A percentile compares a stretch with the other conserved stretches of the same genome.
phyloP scores from a whole-genome alignment of 2,888 invertebrate genomes.

The Empis livida region DNA sequence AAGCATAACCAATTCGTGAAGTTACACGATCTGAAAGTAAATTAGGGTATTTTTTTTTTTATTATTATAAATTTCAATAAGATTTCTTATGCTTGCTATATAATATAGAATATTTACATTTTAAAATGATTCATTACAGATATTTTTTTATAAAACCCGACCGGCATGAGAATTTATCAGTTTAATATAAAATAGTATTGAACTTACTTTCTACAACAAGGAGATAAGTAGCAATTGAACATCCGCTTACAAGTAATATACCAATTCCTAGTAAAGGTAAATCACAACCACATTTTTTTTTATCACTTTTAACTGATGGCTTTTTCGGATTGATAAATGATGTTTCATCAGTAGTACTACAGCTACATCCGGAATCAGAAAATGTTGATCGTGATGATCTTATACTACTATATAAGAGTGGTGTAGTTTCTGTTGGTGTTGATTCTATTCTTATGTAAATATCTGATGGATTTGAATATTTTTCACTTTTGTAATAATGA shows the following conservation, averaged over 20 bases:
- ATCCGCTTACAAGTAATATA: slow-evolving; percentile 17
- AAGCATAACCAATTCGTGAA: slow-evolving; percentile 17
- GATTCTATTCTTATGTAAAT: not conserved
- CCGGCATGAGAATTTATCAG: too few relatives aligned
- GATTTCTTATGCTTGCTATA: too few relatives aligned
- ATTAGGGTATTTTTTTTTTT: slow-evolving; percentile 5
- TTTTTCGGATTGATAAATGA: not conserved
- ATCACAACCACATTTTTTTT: slow-evolving; percentile 12
- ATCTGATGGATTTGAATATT: not conserved
- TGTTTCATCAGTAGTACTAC: not conserved
- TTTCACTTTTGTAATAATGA: not conserved
- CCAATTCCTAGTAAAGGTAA: slow-evolving; percentile 19
- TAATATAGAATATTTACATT: too few relatives aligned
- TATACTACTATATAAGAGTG: not conserved
- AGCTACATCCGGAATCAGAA: not conserved
- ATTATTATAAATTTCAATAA: too few relatives aligned
- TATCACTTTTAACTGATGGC: not conserved
- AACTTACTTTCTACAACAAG: slow-evolving; percentile 27
- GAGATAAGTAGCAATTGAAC: slow-evolving; percentile 25
- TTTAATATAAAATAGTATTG: slow-evolving; percentile 1
- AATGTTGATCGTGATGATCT: not conserved
- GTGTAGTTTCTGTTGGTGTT: not conserved
- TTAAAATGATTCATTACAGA: too few relatives aligned
- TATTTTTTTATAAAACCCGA: too few relatives aligned
- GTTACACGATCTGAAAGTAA: slow-evolving; percentile 11